Evolutionary conservation across 2,888 invertebrate genomes (phyloP).

Genomic region (Phasia obesa): DNA sequence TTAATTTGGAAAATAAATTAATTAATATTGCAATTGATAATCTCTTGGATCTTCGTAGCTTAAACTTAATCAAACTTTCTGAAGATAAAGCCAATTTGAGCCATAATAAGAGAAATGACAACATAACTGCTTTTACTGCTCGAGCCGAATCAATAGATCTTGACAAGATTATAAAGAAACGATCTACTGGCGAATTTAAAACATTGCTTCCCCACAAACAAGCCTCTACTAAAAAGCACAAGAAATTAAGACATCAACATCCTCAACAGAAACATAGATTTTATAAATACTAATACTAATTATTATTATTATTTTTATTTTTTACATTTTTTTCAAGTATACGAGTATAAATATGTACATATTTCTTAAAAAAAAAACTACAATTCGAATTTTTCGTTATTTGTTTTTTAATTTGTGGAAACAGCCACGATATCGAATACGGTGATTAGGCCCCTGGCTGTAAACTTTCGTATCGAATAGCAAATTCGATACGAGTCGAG

Average conservation of each 20-base stretch:
- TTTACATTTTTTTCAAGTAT: no score
- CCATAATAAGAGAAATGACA: not conserved
- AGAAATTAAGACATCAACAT: not conserved
- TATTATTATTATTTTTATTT: not conserved
- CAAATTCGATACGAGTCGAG: no score
- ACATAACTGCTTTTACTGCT: no score
- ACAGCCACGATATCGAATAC: no score
- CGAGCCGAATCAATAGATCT: not conserved
- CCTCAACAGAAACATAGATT: not conserved
- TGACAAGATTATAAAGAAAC: conserved; percentile 1
- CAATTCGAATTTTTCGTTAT: no score
- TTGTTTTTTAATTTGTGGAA: no score
- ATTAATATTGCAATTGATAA: conserved; percentile 18
- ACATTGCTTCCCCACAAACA: not conserved
- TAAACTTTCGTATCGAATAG: no score
- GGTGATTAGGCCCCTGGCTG: no score
- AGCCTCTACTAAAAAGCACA: not conserved
- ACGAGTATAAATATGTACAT: no score
- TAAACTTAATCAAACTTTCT: not conserved
- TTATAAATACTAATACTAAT: not conserved
- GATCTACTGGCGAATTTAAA: not conserved
- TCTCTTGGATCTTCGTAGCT: not conserved
- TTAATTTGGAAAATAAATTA: conserved; percentile 22
- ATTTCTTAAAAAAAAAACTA: no score
- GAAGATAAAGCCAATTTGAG: not conserved